Percentiles rank a stretch among this genome's conserved stretches.
phyloP scores from a whole-genome alignment of 2,113 vertebrate genomes.

The Vimba vimba region DNA sequence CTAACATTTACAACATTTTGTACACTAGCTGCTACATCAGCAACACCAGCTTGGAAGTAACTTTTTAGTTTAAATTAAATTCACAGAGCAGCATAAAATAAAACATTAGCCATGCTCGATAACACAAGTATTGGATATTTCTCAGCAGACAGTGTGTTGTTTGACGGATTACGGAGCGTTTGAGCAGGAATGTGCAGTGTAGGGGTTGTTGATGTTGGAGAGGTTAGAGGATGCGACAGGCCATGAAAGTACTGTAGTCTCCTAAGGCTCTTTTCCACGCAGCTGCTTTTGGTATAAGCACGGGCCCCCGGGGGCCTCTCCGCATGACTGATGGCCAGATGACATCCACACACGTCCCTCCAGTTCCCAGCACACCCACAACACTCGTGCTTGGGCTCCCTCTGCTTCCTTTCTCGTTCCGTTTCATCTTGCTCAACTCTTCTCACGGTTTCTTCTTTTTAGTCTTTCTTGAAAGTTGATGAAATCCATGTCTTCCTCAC shows the following conservation, averaged over 20 bases:
- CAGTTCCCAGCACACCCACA: conserved; percentile 57
- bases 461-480: conserved; percentile 60
- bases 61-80: not conserved
- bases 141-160: conserved; percentile 3
- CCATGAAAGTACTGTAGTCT: conserved; percentile 65
- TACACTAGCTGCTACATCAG: not conserved
- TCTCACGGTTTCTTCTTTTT: conserved; percentile 21
- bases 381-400: not conserved
- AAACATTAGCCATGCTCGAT: conserved; percentile 25
- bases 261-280: conserved; percentile 65
- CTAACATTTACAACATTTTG: not conserved
- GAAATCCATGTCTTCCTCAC: conserved; percentile 47
- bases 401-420: not conserved
- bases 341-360: conserved; percentile 75
- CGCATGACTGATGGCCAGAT: conserved; percentile 74
- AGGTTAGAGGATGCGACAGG: conserved; percentile 66
- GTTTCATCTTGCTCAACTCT: conserved; percentile 58
- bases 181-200: conserved; percentile 44
- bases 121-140: not conserved
- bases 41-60: conserved; percentile 3
- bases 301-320: conserved; percentile 54
- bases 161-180: conserved; percentile 26
- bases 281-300: conserved; percentile 80
- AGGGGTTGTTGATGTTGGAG: conserved; percentile 60
- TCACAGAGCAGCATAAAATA: conserved; percentile 1